Conservation (phyloP, 2,113 vertebrate genomes). For the Cygnus atratus region DNA sequence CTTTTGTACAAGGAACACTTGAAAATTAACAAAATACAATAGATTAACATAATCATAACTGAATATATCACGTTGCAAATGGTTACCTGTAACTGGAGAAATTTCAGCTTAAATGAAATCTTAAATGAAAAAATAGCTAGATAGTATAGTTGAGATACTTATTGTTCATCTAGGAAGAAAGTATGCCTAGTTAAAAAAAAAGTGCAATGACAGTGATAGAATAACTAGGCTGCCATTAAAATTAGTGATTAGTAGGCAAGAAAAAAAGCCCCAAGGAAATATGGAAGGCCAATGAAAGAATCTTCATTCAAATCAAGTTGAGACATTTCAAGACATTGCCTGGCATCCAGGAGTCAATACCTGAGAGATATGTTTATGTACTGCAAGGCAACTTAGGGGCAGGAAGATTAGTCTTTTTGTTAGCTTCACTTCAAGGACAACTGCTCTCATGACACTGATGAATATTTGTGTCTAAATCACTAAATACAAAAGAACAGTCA, state of each 20-base stretch:
- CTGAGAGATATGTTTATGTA: neutral
- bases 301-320: neutral
- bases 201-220: neutral
- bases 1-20: neutral
- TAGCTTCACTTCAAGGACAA: neutral
- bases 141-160: neutral
- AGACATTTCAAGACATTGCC: neutral
- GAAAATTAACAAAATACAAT: neutral
- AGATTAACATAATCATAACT: neutral
- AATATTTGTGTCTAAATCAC: neutral
- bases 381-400: neutral
- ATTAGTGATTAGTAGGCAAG: neutral
- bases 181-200: neutral
- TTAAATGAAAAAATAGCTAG: neutral
- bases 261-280: neutral
- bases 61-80: neutral
- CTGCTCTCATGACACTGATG: neutral
- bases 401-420: neutral
- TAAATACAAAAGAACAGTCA: neutral
- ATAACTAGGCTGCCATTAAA: neutral
- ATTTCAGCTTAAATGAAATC: neutral
- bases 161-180: neutral
- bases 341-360: neutral
- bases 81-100: neutral
- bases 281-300: neutral